Conservation (phyloP, 37 sponge, comb jelly and placozoan genomes). For the Amphimedon queenslandica region DNA sequence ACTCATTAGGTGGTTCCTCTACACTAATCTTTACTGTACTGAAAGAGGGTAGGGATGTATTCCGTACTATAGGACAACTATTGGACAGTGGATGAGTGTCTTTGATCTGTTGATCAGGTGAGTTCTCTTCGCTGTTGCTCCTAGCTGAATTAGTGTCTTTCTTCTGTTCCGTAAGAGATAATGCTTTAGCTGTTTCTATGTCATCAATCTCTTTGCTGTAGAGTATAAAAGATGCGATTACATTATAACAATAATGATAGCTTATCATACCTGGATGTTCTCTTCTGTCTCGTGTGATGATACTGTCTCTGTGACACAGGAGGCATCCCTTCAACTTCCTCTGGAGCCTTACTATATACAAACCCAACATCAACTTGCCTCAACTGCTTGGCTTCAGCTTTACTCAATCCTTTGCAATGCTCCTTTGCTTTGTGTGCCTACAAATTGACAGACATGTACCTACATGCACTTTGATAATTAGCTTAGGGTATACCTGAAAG, state of each 20-base stretch:
- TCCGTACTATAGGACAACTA: too few species aligned
- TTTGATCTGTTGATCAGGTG: too few species aligned
- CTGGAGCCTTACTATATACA: conserved; percentile 8
- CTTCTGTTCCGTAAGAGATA: background rate
- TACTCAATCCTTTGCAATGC: conserved; percentile 59
- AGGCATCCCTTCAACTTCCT: background rate
- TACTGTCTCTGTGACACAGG: background rate
- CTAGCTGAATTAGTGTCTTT: background rate
- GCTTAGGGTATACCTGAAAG: conserved; percentile 20
- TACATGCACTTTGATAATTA: background rate
- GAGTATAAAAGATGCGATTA: too few species aligned
- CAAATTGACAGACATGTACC: background rate
- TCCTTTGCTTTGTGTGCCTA: conserved; percentile 60
- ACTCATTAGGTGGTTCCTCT: too few species aligned
- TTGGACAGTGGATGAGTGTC: too few species aligned
- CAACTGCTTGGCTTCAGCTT: conserved; percentile 60
- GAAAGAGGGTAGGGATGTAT: too few species aligned
- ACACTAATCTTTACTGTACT: too few species aligned
- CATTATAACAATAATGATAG: too few species aligned
- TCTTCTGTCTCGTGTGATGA: background rate
- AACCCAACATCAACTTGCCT: conserved; percentile 55
- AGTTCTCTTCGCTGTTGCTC: too few species aligned
- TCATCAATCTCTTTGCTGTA: background rate
- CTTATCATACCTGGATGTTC: background rate
- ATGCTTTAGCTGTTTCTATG: background rate